A percentile compares a stretch with the other conserved stretches of the same genome.
Evolutionary conservation across 2,113 vertebrate genomes (phyloP).

Genomic region (Cyanoderma ruficeps): DNA sequence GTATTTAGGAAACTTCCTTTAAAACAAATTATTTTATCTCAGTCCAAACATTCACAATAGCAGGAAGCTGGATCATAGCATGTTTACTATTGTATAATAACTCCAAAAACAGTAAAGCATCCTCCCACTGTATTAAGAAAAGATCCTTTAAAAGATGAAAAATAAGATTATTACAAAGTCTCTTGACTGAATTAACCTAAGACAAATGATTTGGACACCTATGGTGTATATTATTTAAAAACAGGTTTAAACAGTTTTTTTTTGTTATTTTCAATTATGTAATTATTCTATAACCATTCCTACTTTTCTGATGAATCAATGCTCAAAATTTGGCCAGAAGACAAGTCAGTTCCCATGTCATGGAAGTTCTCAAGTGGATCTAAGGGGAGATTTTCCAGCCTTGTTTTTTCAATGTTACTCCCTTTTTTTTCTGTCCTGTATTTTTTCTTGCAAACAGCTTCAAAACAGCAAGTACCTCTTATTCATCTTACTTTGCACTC

Average conservation of each 20-base stretch:
- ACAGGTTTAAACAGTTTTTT: neutral
- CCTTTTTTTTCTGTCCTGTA: fast-evolving
- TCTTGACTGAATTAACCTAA: neutral
- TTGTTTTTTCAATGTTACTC: neutral
- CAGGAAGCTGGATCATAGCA: constrained; percentile 52
- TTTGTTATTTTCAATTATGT: neutral
- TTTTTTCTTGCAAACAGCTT: neutral
- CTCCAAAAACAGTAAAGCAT: constrained; percentile 12
- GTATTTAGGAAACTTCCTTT: constrained; percentile 35
- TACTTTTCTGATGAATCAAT: neutral
- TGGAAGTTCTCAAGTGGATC: neutral
- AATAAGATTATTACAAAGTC: neutral
- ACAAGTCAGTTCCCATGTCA: neutral
- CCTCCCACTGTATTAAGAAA: constrained; percentile 22
- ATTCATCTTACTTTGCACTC: neutral
- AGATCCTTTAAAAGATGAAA: constrained; percentile 31
- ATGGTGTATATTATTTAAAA: neutral
- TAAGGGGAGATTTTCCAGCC: neutral
- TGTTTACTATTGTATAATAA: neutral
- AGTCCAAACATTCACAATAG: constrained; percentile 58
- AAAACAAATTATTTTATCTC: constrained; percentile 41
- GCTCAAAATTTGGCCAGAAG: neutral
- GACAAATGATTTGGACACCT: neutral
- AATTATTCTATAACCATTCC: neutral
- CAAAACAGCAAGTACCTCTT: neutral